Evolutionary conservation across 2,797 vertebrate species (phyloP), one percentile per base, ranked within the genome.

Genomic region (Falco concolor): DNA sequence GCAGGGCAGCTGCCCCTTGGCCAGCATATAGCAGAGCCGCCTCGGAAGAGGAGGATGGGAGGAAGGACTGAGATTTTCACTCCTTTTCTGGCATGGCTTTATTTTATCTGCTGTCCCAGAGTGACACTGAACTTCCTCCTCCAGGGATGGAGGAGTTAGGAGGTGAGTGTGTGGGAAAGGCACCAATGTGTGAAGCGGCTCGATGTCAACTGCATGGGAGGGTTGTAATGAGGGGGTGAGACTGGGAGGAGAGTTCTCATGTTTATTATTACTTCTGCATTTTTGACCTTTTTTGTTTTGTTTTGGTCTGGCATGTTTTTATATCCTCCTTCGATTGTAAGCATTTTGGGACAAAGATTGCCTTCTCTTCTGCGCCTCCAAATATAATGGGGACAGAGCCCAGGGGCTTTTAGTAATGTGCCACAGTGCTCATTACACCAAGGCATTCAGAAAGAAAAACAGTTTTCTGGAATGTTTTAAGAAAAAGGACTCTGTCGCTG

Each of bases 151-250:
- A 74, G 86, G 49, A 87, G 89, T 34, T 34, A 84, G 93, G 91
- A 94, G 89, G 87, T 84, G 81, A 83, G 36, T 34, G 69, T 77
- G 84, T 95, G 93, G 91, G 95, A 97, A 92, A 87, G 52, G 90
- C 77, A 86, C 32, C 45, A 21, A 32, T 0, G 2, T 38, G 65
- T 73, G 70, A 76, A 86, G 83, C 13, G 4, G 82, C 73, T 89
- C 12, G 0, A 3, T 65, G 69, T 50, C 73, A 61, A 7, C 63
- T 36, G 78, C 49, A 13, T 5, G 75, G 65, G 84, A 73, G 81
- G 84, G 64, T 28, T 87, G 49, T 79, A 65, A 59, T 34, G 72
- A 84, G 70, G 60, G 87, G 93, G 60, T 63, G 78, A 91, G 91
- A 45, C 21, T 3, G 1, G 53, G 76, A 91, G 64, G 75, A 83